phyloP scores from a whole-genome alignment of 2,113 vertebrate genomes.

The Falco punctatus region DNA sequence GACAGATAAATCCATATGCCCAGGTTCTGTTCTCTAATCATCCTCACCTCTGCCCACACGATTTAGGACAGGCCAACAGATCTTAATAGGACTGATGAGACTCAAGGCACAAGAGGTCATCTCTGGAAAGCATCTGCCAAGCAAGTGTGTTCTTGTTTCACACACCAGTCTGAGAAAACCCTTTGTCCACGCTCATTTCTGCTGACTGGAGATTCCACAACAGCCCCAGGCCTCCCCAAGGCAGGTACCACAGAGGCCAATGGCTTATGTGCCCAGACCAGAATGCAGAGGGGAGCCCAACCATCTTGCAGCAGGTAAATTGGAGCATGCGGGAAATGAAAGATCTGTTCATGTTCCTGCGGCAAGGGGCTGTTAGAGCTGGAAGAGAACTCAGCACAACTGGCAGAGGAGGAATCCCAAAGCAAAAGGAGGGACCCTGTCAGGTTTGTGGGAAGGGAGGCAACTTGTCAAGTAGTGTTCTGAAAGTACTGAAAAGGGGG shows the following conservation, averaged over 20 bases:
- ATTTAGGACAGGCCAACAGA: not conserved
- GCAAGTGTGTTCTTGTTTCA: not conserved
- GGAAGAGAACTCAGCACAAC: not conserved
- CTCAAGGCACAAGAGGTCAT: not conserved
- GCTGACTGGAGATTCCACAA: not conserved
- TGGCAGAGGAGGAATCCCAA: not conserved
- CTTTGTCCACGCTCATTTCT: not conserved
- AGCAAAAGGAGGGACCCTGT: not conserved
- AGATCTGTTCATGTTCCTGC: not conserved
- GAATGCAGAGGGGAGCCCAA: not conserved
- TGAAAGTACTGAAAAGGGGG: not conserved
- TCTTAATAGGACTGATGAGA: not conserved
- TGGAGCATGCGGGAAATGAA: not conserved
- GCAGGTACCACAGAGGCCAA: accelerated
- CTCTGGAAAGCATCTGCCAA: not conserved
- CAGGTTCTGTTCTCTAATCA: not conserved
- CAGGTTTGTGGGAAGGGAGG: not conserved
- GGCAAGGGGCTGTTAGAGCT: not conserved
- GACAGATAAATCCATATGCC: not conserved
- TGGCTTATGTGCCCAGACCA: not conserved
- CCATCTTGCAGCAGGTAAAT: not conserved
- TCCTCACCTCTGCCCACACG: not conserved
- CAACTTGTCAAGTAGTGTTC: not conserved
- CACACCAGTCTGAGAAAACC: not conserved
- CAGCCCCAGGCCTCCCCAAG: not conserved